These are phyloP conservation scores for Rattus rattus DNA, from an alignment of 2,113 vertebrate genomes.

Conservation along the genomic window DNA sequence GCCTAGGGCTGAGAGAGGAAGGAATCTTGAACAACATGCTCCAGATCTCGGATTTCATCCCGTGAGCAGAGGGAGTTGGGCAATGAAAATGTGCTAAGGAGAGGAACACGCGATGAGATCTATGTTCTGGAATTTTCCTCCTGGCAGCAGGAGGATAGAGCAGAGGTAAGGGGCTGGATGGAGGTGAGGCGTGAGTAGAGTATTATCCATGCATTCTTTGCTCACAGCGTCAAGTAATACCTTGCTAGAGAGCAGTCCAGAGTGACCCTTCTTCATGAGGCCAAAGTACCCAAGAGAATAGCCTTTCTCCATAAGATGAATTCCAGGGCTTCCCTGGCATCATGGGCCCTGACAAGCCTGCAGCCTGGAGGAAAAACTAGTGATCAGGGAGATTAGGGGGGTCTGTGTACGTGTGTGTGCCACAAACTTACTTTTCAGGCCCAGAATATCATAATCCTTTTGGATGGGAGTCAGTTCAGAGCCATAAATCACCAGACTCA, in stretches of 20 bases:
- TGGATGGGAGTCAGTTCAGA: constrained; percentile 69
- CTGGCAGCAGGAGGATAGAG: not conserved
- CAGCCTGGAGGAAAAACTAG: not conserved
- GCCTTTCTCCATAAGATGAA: not conserved
- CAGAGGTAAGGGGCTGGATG: not conserved
- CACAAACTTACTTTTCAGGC: constrained; percentile 49
- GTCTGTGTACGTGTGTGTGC: not conserved
- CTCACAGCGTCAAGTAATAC: not conserved
- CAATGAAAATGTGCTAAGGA: not conserved
- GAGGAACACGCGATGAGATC: not conserved
- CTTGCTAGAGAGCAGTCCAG: not conserved
- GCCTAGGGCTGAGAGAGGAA: no score
- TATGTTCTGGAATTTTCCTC: not conserved
- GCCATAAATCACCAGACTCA: constrained; percentile 70
- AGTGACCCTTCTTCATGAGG: not conserved
- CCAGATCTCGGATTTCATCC: not conserved
- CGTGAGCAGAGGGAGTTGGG: not conserved
- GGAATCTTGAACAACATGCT: not conserved
- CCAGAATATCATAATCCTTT: constrained; percentile 64
- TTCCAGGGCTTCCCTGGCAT: not conserved
- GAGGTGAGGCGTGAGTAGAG: not conserved
- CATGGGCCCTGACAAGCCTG: not conserved
- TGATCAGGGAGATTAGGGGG: not conserved
- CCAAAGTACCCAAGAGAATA: not conserved
- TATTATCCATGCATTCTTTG: not conserved